These are phyloP conservation scores for Eupithecia tripunctaria DNA, from an alignment of 2,888 invertebrate genomes.

Conservation along the genomic window DNA sequence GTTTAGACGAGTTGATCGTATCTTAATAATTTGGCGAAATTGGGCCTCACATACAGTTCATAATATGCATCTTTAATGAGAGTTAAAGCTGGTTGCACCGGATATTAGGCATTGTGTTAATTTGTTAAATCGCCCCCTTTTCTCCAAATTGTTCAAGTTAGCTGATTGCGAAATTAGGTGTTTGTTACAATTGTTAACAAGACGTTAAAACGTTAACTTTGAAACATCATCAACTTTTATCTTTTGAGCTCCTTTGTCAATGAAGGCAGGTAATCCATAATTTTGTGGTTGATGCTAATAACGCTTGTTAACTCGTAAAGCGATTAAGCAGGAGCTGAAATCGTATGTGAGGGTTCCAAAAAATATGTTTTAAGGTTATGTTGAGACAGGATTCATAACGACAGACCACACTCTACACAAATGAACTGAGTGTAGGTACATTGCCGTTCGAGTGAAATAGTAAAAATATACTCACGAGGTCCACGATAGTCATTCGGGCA, in stretches of 20 bases:
- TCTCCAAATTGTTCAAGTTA: constrained; percentile 54
- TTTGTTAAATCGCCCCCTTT: constrained; percentile 54
- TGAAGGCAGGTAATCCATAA: constrained; percentile 58
- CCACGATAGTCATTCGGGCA: neutral
- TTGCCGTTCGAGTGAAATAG: neutral
- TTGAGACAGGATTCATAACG: neutral
- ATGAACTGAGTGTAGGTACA: neutral
- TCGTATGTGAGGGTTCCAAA: neutral
- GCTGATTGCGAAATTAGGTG: constrained; percentile 63
- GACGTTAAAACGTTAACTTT: constrained; percentile 61
- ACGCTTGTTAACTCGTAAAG: constrained; percentile 73
- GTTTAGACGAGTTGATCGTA: neutral
- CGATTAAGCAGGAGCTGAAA: neutral
- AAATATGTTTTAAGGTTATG: neutral
- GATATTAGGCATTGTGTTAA: constrained; percentile 47
- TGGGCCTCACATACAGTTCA: neutral
- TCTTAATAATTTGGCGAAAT: neutral
- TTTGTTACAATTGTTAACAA: constrained; percentile 66
- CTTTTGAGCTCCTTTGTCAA: constrained; percentile 65
- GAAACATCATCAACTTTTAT: neutral
- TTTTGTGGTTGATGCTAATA: constrained; percentile 80
- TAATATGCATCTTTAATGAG: constrained; percentile 16
- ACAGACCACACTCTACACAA: neutral
- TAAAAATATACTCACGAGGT: neutral
- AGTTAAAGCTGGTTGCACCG: constrained; percentile 16